These are phyloP conservation scores for Asteroscopus sphinx DNA, from an alignment of 2,888 invertebrate species.

Conservation along the genomic window DNA sequence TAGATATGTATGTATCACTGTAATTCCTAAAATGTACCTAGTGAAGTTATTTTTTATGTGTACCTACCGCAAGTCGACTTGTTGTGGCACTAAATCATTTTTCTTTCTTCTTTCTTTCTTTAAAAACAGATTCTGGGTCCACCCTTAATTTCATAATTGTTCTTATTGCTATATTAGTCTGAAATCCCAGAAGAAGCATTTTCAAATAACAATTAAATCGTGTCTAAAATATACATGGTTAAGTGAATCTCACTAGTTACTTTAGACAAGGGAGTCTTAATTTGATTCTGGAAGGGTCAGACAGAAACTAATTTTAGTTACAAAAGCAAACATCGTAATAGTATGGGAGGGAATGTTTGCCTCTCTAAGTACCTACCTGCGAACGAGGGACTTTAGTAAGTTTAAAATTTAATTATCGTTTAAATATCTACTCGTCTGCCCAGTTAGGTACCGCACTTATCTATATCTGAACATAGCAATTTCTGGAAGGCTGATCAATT, in stretches of 20 bases:
- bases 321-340: constrained; percentile 70
- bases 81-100: too few relatives aligned
- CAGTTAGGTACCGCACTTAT: constrained; percentile 9
- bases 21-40: too few relatives aligned
- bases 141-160: too few relatives aligned
- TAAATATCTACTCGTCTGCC: constrained; percentile 36
- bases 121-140: too few relatives aligned
- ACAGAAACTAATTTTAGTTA: constrained; percentile 84
- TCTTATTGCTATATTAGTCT: too few relatives aligned
- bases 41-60: too few relatives aligned
- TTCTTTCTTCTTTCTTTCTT: too few relatives aligned
- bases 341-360: constrained; percentile 62
- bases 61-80: too few relatives aligned
- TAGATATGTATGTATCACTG: too few relatives aligned
- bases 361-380: constrained; percentile 54
- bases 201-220: neutral
- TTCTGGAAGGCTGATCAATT: too few relatives aligned
- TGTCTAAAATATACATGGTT: constrained; percentile 1
- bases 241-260: constrained; percentile 12
- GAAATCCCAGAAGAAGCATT: neutral
- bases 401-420: constrained; percentile 72
- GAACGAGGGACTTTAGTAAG: constrained; percentile 44
- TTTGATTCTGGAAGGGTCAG: constrained; percentile 77
- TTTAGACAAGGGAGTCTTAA: constrained; percentile 68
- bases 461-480: too few relatives aligned